Percentiles rank a stretch among this genome's conserved stretches.
These are phyloP conservation scores for Heliothis virescens DNA, from an alignment of 1,140 invertebrate genomes.

Conservation along the genomic window DNA sequence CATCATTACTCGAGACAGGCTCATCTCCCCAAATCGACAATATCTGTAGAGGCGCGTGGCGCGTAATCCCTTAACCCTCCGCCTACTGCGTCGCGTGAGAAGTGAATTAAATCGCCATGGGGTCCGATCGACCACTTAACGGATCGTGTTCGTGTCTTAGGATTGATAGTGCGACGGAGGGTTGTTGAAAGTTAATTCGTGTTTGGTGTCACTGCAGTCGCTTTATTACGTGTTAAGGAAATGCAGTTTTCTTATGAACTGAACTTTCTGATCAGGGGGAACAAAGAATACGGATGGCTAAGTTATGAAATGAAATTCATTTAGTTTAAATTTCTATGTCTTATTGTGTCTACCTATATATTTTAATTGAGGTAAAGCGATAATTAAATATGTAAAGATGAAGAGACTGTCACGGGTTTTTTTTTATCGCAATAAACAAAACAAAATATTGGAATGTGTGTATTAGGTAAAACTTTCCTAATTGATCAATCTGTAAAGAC, in stretches of 20 bases:
- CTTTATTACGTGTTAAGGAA: conserved; percentile 75
- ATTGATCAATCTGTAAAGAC: conserved; percentile 6
- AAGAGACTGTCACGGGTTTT: too few relatives aligned
- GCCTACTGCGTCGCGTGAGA: conserved; percentile 75
- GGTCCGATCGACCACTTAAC: conserved; percentile 76
- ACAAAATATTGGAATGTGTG: too few relatives aligned
- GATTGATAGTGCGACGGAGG: conserved; percentile 74
- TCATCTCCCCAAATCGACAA: conserved; percentile 78
- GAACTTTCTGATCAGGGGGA: conserved; percentile 45
- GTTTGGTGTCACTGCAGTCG: conserved; percentile 80
- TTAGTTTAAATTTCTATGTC: too few relatives aligned
- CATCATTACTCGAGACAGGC: conserved; percentile 78
- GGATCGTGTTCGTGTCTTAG: conserved; percentile 73
- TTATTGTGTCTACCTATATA: too few relatives aligned
- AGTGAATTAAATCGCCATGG: conserved; percentile 80
- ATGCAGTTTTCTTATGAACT: conserved; percentile 72
- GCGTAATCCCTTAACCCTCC: conserved; percentile 77
- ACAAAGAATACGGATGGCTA: background rate
- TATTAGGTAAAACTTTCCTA: background rate
- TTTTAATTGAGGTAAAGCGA: too few relatives aligned
- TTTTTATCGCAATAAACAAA: too few relatives aligned
- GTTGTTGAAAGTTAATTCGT: conserved; percentile 82
- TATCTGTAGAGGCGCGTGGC: conserved; percentile 82
- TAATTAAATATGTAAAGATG: too few relatives aligned
- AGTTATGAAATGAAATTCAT: background rate